Evolutionary conservation across 2,797 vertebrate genomes (phyloP).

Genomic region (Buphagus erythrorhynchus): DNA sequence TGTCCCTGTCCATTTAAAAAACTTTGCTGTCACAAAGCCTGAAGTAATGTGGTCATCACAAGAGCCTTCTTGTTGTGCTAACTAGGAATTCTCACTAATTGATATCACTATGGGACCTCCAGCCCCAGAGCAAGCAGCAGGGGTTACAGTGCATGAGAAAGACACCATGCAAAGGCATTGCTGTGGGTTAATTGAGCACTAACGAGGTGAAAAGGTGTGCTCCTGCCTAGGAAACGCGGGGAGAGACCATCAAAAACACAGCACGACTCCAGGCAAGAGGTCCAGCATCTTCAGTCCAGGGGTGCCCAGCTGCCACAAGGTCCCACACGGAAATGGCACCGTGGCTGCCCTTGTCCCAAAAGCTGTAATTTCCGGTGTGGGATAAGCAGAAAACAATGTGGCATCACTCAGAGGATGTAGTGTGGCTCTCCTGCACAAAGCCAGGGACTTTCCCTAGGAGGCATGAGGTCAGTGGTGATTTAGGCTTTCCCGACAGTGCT

Average conservation of each 20-base stretch:
- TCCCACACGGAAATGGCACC: accelerated
- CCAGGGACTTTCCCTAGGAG: not conserved
- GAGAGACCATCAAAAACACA: not conserved
- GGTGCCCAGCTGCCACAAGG: not conserved
- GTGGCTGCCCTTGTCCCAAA: accelerated
- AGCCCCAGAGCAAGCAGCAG: not conserved
- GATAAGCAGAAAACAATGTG: not conserved
- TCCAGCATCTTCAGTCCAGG: not conserved
- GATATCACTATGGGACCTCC: not conserved
- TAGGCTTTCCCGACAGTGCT: not conserved
- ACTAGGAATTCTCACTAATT: conserved; percentile 3
- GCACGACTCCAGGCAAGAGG: not conserved
- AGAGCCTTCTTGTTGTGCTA: conserved; percentile 26
- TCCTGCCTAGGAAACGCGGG: not conserved
- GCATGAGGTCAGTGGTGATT: accelerated
- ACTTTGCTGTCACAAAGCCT: conserved; percentile 5
- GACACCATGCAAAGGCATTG: not conserved
- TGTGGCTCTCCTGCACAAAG: not conserved
- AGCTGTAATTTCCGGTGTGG: not conserved
- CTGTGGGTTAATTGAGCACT: not conserved
- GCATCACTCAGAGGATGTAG: not conserved
- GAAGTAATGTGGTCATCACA: not conserved
- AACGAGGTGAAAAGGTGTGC: not conserved
- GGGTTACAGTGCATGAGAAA: conserved; percentile 14
- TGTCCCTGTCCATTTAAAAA: not conserved